phyloP scores from a whole-genome alignment of 2,888 invertebrate genomes.

The Tenodera sinensis region DNA sequence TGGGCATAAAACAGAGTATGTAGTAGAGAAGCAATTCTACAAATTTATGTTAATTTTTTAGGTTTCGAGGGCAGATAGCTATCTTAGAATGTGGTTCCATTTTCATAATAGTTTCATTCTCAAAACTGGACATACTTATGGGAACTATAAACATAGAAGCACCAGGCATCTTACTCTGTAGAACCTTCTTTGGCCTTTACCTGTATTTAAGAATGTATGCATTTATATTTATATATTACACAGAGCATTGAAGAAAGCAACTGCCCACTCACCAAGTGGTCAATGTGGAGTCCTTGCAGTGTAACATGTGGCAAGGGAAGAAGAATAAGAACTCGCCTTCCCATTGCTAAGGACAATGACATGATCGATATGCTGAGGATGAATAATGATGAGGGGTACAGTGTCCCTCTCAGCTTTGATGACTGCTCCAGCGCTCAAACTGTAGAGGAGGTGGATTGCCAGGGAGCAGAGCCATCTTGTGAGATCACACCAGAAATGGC shows the following conservation, averaged over 20 bases:
- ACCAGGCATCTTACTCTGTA: slow-evolving; percentile 24
- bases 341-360: slow-evolving; percentile 32
- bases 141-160: slow-evolving; percentile 10
- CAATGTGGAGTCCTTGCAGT: slow-evolving; percentile 77
- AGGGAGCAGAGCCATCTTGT: slow-evolving; percentile 42
- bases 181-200: not conserved
- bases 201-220: not conserved
- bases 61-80: too few relatives aligned
- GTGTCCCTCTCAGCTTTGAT: slow-evolving; percentile 33
- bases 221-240: not conserved
- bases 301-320: slow-evolving; percentile 74
- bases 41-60: too few relatives aligned
- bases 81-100: too few relatives aligned
- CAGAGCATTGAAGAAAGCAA: slow-evolving; percentile 38
- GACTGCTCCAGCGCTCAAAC: slow-evolving; percentile 48
- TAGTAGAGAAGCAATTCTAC: too few relatives aligned
- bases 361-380: not conserved
- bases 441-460: slow-evolving; percentile 52
- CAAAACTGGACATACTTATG: too few relatives aligned
- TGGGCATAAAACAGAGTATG: too few relatives aligned
- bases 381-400: slow-evolving; percentile 11
- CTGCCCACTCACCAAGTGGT: slow-evolving; percentile 71
- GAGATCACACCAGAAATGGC: slow-evolving; percentile 31
- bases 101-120: too few relatives aligned
- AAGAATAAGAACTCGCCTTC: slow-evolving; percentile 56